Evolutionary conservation across 2,888 invertebrate genomes (phyloP), one percentile per base, ranked within the genome.

Genomic region (Chrysolina americana): DNA sequence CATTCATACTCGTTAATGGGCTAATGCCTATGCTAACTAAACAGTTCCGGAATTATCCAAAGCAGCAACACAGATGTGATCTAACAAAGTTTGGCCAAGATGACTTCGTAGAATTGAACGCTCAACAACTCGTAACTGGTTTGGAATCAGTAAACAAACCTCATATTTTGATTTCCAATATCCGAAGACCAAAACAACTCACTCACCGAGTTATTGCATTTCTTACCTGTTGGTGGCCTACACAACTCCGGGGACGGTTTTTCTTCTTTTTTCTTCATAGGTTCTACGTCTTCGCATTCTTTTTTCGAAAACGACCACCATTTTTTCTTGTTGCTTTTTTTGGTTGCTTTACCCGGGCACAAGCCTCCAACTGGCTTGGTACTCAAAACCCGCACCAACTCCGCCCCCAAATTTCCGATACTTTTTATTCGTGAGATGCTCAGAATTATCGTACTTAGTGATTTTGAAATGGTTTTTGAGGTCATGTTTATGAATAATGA

Each of bases 221-320:
- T 23, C 21, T 59, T 59, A 59, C 59, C 59, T n/a, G 28, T 62
- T 44, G 17, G 56, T 62, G 44, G 44, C n/a, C 13, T 23, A n/a
- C 69, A 69, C 3, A 36, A 15, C 36, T 28, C 59, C 1, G 36
- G 59, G 15, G 59, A 2, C 17, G 59, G n/a, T 59, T 59, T 59
- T 48, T 70, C 63, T 48, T 48, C 41, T 21, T 13, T 13, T 64
- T 15, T 41, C 64, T 13, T 41, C 50, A 6, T 48, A 10, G 48
- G 47, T 48, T 63, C 41, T 6, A n/a, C 41, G 28, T 10, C 41
- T 10, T 47, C 41, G 28, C 23, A 48, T 63, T 63, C 48, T 23
- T 64, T 41, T 9, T 63, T 28, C 13, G 63, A 48, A 64, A 70
- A 70, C 4, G 13, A 2, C 11, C 15, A 50, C 70, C 64, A 70